phyloP scores from a whole-genome alignment of 2,797 vertebrate genomes.

The Anniella stebbinsi region DNA sequence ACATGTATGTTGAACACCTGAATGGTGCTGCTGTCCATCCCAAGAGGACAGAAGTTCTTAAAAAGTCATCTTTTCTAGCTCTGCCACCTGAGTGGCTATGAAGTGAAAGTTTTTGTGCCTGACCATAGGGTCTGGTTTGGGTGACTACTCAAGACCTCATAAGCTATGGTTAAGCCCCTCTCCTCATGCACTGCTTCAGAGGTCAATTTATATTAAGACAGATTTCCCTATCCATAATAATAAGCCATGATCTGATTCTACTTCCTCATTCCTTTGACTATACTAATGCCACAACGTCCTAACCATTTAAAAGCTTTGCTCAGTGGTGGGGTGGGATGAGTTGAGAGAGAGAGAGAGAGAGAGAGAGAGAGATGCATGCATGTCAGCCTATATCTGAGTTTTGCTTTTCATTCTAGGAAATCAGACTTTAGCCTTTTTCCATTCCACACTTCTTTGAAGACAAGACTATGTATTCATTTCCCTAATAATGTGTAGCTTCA shows the following conservation, averaged over 20 bases:
- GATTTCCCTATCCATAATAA: no score
- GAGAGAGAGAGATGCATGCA: no score
- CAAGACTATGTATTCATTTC: not conserved
- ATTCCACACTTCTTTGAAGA: not conserved
- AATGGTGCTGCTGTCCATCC: not conserved
- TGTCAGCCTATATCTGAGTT: not conserved
- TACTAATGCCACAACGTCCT: no score
- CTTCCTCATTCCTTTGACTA: not conserved
- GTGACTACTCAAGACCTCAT: not conserved
- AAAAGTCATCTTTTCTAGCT: not conserved
- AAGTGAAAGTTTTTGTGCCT: not conserved
- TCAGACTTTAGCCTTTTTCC: not conserved
- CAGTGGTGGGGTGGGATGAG: no score
- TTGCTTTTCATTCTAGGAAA: not conserved
- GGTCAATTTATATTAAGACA: not conserved
- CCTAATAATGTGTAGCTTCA: not conserved
- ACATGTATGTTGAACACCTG: not conserved
- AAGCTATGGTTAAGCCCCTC: no score
- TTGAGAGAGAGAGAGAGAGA: no score
- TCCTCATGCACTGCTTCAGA: not conserved
- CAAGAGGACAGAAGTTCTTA: not conserved
- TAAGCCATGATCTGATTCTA: no score
- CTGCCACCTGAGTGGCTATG: no score
- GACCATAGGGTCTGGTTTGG: not conserved
- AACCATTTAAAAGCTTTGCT: not conserved